Base-by-base conservation (phyloP, 1,140 invertebrate species). In the Lordiphosa collinella region DNA sequence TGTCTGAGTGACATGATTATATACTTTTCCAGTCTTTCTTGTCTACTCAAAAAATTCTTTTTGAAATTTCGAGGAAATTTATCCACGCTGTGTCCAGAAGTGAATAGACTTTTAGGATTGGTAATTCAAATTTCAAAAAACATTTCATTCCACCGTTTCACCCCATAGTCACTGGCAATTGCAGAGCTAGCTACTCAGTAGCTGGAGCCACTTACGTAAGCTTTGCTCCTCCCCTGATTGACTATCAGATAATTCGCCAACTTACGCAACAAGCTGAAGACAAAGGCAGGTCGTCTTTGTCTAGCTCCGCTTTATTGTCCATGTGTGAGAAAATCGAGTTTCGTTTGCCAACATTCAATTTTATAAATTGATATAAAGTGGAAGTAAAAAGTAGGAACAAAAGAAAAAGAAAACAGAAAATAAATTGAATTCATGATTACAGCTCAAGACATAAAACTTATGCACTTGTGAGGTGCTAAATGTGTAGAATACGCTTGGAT, bases 311-410 rank as follows among this genome's bases (percentile, higher is more conserved):
- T 7, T 18, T 18, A 18, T 41, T 52, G 40, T 34, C 35, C 54
- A 32, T 61, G 64, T 59, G 69, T 50, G 69, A 53, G 56, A 43
- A 79, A 79, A 79, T 79, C 74, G 74, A 79, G 74, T 79, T 79
- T 64, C 46, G 56, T 38, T 68, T 41, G 64, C 68, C 74, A 69
- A 79, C 73, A 79, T 79, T 79, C 74, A 79, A 79, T 79, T 79
- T 79, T 69, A 54, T 73, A 79, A 73, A 79, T 79, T 79, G 74
- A 79, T 69, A 48, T 54, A 79, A 79, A 78, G 74, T 60, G 62
- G 46, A 60, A 79, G 61, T 64, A 59, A 64, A 64, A 64, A 64
- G 53, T 52, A 54, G 54, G 41, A 36, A 52, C 38, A 52, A 55
- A 50, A 51, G 22, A 43, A 18, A 31, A 18, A 32, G 12, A 32